Base-by-base conservation (phyloP, 2,797 vertebrate species). In the Mycteria americana region DNA sequence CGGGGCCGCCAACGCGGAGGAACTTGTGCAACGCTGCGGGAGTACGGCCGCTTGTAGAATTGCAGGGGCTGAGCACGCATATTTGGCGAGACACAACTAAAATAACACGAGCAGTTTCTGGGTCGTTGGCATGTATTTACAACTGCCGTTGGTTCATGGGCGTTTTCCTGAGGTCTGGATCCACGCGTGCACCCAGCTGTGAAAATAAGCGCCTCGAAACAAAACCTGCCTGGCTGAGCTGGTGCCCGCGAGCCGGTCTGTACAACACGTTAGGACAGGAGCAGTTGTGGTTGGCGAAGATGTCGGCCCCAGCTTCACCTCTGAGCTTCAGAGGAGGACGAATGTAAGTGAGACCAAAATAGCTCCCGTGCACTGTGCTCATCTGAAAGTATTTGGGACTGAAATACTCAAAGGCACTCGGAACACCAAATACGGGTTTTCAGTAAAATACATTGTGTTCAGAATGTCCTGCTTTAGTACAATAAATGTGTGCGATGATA, bases 401-500 rank as follows among this genome's bases (percentile, higher is more conserved):
- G 16, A 31, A 19, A 27, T 33, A 31, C 63, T 57, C 39, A 11
- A 7, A 62, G 41, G 43, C 33, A 13, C 31, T 56, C 16, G 79
- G 37, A 62, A 31, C 27, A 13, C 10, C 16, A 12, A 22, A 46
- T 7, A 10, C 0, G 17, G 48, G 53, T 62, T 68, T 59, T 39
- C 59, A 17, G 22, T 48, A 13, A 35, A 81, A 60, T 13, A 23
- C 6, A 0, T 24, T 85, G 68, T 85, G 50, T 78, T 65, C 28
- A 37, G 57, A 77, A 46, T 19, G 37, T 64, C 43, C 85, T 57
- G 24, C 74, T 88, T 19, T 5, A 7, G 10, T 13, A 23, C 77
- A 97, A 95, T 96, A 97, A 97, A 96, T 1, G 7, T 1, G 9
- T 92, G 70, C 31, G 18, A 53, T 43, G 18, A 53, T 43, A 88